These are phyloP conservation scores for Dicerorhinus sumatrensis DNA, from an alignment of 2,113 vertebrate species.

Conservation along the genomic window DNA sequence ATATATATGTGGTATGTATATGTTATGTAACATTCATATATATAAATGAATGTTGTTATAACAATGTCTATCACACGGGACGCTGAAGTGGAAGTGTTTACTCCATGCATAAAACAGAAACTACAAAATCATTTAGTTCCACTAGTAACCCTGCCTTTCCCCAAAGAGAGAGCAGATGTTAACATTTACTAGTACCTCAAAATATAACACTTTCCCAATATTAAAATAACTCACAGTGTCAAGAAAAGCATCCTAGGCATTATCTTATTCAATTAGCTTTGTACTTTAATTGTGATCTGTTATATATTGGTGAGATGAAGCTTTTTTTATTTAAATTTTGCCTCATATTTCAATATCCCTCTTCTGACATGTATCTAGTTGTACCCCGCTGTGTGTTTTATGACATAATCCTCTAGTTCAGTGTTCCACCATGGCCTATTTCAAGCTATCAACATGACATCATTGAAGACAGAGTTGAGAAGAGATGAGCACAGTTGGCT, in stretches of 20 bases:
- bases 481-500: background rate
- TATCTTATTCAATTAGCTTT: background rate
- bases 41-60: background rate
- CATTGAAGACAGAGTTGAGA: background rate
- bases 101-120: background rate
- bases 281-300: background rate
- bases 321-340: background rate
- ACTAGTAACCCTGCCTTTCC: background rate
- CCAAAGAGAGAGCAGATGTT: background rate
- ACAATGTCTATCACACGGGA: background rate
- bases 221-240: background rate
- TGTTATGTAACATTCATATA: background rate
- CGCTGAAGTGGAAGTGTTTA: background rate
- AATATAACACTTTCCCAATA: background rate
- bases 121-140: background rate
- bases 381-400: background rate
- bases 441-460: background rate
- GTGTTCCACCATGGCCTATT: background rate
- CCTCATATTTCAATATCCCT: background rate
- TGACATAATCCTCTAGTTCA: background rate
- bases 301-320: background rate
- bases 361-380: background rate
- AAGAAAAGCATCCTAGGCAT: background rate
- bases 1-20: background rate
- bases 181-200: background rate